Evolutionary conservation across 1,140 invertebrate species (phyloP).

Genomic region (Odontomachus brunneus): DNA sequence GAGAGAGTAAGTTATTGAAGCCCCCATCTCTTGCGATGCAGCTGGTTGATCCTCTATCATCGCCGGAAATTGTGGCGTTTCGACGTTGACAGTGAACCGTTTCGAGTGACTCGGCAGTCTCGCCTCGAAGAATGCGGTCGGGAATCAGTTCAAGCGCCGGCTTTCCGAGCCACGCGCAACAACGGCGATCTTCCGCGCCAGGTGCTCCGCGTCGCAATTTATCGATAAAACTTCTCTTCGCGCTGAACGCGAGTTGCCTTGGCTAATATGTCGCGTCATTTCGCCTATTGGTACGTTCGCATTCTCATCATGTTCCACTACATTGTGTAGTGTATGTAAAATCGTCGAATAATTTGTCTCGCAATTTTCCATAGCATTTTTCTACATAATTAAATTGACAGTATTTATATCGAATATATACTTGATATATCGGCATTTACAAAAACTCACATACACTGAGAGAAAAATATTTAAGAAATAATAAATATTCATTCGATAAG

Average conservation of each 20-base stretch:
- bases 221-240: conserved; percentile 33
- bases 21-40: conserved; percentile 8
- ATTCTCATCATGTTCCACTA: not conserved
- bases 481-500: too few relatives aligned
- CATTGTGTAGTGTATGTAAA: too few relatives aligned
- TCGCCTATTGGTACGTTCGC: not conserved
- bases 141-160: conserved; percentile 66
- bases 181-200: conserved; percentile 30
- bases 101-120: conserved; percentile 69
- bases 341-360: too few relatives aligned
- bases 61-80: conserved; percentile 65
- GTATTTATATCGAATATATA: too few relatives aligned
- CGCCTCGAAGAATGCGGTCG: conserved; percentile 62
- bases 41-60: conserved; percentile 38
- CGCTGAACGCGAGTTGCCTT: not conserved
- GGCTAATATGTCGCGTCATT: not conserved
- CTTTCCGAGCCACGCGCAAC: conserved; percentile 40
- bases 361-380: too few relatives aligned
- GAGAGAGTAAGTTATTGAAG: too few relatives aligned
- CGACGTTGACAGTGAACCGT: conserved; percentile 73
- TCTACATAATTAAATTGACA: too few relatives aligned
- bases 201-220: conserved; percentile 50
- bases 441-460: too few relatives aligned
- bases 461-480: too few relatives aligned
- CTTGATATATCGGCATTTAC: too few relatives aligned